Base-by-base conservation (phyloP, 2,113 vertebrate species). In the Phrynosoma platyrhinos region DNA sequence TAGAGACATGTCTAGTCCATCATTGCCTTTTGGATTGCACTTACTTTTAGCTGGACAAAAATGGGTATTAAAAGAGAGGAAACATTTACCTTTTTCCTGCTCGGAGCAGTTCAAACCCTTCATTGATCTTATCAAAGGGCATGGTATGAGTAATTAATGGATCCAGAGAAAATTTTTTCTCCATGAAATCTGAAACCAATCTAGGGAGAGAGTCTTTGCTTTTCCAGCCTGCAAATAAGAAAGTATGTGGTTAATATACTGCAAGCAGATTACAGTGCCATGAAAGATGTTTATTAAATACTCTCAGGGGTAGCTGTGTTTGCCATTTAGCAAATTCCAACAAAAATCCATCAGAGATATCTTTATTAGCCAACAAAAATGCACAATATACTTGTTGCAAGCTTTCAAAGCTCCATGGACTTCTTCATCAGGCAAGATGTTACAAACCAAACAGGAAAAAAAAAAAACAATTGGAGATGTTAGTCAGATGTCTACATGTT, bases 101-200 rank as follows among this genome's bases (percentile, higher is more conserved):
- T 76, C 97, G 98, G 96, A 98, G 96, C 85, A 98, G 96, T 84
- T 98, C 96, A 93, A 98, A 98, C 75, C 96, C 98, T 92, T 98
- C 97, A 68, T 98, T 98, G 92, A 98, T 97, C 94, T 98, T 93
- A 14, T 94, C 92, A 71, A 98, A 97, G 40, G 97, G 95, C 94
- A 99, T 91, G 0, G 95, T 98, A 95, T 98, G 97, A 5, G 97
- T 98, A 87, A 99, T 97, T 96, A 99, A 98, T 90, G 98, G 96
- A 66, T 99, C 98, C 94, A 98, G 97, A 95, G 97, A 97, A 95
- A 98, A 94, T 78, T 97, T 98, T 90, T 98, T 98, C 52, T 88
- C 97, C 97, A 98, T 96, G 90, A 98, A 98, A 88, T 98, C 98
- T 23, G 96, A 96, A 90, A 98, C 98, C 84, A 98, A 94, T 92